phyloP scores from a whole-genome alignment of 2,888 invertebrate genomes.

The Conus canariensis region DNA sequence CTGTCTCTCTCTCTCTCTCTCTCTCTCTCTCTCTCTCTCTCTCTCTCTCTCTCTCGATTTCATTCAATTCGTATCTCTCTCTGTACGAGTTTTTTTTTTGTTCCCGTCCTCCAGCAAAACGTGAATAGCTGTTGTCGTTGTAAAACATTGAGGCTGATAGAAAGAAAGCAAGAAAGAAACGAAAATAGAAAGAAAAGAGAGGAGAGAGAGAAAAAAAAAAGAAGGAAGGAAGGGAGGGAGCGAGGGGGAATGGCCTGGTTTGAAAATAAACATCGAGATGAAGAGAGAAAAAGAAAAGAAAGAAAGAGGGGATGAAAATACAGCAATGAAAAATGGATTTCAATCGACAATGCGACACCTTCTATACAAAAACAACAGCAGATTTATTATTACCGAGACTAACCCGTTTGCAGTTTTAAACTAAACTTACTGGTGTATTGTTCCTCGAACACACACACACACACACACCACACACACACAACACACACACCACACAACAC shows the following conservation, averaged over 20 bases:
- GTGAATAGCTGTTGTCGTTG: too few relatives aligned
- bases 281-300: neutral
- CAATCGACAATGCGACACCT: too few relatives aligned
- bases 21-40: conserved; percentile 6
- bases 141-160: too few relatives aligned
- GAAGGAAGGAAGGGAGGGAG: neutral
- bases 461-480: neutral
- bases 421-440: too few relatives aligned
- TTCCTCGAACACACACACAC: neutral
- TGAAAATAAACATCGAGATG: neutral
- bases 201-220: neutral
- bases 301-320: neutral
- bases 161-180: too few relatives aligned
- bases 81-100: too few relatives aligned
- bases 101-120: too few relatives aligned
- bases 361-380: too few relatives aligned
- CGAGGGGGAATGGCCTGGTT: neutral
- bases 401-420: too few relatives aligned
- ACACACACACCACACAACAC: too few relatives aligned
- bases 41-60: neutral
- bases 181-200: neutral
- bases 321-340: neutral
- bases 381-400: too few relatives aligned
- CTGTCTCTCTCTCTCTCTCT: neutral
- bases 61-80: too few relatives aligned